These are phyloP conservation scores for Yasuhikotakia modesta DNA, from an alignment of 2,797 vertebrate genomes.

Conservation along the genomic window DNA sequence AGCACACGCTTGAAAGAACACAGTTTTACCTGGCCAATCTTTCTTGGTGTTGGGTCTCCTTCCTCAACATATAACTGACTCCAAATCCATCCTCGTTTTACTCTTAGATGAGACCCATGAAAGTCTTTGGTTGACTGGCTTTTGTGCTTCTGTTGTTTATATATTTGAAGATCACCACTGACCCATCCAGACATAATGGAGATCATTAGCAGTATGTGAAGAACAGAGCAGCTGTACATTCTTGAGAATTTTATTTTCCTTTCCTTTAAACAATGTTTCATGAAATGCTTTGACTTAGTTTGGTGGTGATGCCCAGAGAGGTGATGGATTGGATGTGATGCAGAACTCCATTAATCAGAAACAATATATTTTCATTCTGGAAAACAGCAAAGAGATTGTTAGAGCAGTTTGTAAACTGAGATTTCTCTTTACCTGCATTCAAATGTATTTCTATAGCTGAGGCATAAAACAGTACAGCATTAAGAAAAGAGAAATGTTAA, in stretches of 20 bases:
- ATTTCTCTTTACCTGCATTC: too few relatives aligned
- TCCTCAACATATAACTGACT: slow-evolving; percentile 86
- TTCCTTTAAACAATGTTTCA: slow-evolving; percentile 20
- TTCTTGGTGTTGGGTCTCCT: slow-evolving; percentile 77
- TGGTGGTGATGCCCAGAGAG: neutral
- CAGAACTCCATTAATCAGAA: slow-evolving; percentile 14
- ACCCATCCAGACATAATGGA: slow-evolving; percentile 66
- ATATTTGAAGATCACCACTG: slow-evolving; percentile 62
- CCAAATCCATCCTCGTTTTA: slow-evolving; percentile 86
- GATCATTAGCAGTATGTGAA: slow-evolving; percentile 67
- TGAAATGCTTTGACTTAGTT: neutral
- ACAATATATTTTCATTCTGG: neutral
- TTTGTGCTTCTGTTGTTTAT: slow-evolving; percentile 59
- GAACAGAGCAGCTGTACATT: slow-evolving; percentile 69
- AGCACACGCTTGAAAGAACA: neutral
- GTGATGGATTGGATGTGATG: neutral
- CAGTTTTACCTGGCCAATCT: slow-evolving; percentile 86
- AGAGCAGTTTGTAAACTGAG: neutral
- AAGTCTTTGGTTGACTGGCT: slow-evolving; percentile 61
- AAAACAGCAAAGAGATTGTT: slow-evolving; percentile 12
- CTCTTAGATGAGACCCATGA: slow-evolving; percentile 65
- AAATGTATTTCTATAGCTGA: too few relatives aligned
- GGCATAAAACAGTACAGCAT: too few relatives aligned
- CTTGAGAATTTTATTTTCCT: slow-evolving; percentile 64
- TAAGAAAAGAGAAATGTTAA: too few relatives aligned